phyloP scores from a whole-genome alignment of 2,113 vertebrate genomes.

The crab-eating macaque (Macaca fascicularis) region DNA sequence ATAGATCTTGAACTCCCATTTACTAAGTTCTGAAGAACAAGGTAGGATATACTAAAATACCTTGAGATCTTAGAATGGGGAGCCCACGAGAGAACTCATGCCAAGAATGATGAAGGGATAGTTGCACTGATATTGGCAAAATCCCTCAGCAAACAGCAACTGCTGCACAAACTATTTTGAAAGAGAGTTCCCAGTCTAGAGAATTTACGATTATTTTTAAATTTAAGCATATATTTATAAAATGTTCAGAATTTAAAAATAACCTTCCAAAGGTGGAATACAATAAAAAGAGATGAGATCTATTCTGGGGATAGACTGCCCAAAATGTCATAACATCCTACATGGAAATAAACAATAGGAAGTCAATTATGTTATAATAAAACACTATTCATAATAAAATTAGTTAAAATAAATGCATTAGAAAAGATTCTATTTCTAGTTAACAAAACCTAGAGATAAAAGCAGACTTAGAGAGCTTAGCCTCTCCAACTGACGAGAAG shows the following conservation, averaged over 20 bases:
- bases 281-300: neutral
- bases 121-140: neutral
- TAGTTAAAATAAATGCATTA: neutral
- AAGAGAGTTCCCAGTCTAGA: neutral
- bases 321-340: neutral
- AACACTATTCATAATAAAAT: neutral
- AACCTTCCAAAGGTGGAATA: neutral
- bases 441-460: neutral
- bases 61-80: neutral
- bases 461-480: neutral
- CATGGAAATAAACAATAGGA: neutral
- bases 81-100: neutral
- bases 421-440: neutral
- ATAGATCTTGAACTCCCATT: neutral
- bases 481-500: neutral
- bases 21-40: neutral
- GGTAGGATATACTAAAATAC: neutral
- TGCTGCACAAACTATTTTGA: neutral
- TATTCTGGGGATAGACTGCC: neutral
- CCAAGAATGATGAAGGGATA: neutral
- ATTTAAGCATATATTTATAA: neutral
- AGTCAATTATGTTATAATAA: neutral
- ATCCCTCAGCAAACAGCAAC: neutral
- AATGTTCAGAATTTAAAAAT: neutral
- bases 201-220: neutral